Conservation (phyloP, 2,888 invertebrate genomes). For the Pachliopta kotzebuea region DNA sequence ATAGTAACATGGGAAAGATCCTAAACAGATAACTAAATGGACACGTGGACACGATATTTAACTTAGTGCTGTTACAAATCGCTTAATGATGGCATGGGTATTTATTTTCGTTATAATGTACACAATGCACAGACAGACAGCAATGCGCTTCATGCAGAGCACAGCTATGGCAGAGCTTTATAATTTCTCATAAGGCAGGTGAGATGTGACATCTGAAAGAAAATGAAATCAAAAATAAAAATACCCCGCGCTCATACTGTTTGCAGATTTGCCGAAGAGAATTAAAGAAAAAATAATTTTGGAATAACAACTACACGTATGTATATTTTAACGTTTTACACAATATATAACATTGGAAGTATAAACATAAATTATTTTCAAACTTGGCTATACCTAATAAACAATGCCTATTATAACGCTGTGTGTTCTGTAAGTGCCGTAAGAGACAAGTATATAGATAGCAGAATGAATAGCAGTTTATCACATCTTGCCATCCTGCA, state of each 20-base stretch:
- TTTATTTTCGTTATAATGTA: slow-evolving; percentile 44
- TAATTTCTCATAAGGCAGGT: slow-evolving; percentile 96
- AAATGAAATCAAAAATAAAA: slow-evolving; percentile 70
- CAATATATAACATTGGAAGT: no score
- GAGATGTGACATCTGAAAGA: slow-evolving; percentile 94
- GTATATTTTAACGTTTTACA: no score
- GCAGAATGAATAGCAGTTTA: no score
- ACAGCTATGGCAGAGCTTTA: slow-evolving; percentile 82
- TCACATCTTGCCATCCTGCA: no score
- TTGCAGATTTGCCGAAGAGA: neutral
- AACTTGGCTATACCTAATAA: no score
- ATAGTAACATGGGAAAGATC: neutral
- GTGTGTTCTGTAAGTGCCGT: no score
- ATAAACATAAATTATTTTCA: no score
- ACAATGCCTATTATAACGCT: neutral
- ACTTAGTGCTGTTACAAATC: slow-evolving; percentile 29
- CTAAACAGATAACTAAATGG: neutral
- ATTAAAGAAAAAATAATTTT: slow-evolving; percentile 4
- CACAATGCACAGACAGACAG: slow-evolving; percentile 59
- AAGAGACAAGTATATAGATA: no score
- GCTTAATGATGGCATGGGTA: slow-evolving; percentile 31
- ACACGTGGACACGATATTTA: neutral
- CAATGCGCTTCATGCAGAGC: slow-evolving; percentile 75
- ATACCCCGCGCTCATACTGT: slow-evolving; percentile 30
- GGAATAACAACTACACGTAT: slow-evolving; percentile 11